Evolutionary conservation across 2,888 invertebrate genomes (phyloP).

Genomic region (Oligia latruncula): DNA sequence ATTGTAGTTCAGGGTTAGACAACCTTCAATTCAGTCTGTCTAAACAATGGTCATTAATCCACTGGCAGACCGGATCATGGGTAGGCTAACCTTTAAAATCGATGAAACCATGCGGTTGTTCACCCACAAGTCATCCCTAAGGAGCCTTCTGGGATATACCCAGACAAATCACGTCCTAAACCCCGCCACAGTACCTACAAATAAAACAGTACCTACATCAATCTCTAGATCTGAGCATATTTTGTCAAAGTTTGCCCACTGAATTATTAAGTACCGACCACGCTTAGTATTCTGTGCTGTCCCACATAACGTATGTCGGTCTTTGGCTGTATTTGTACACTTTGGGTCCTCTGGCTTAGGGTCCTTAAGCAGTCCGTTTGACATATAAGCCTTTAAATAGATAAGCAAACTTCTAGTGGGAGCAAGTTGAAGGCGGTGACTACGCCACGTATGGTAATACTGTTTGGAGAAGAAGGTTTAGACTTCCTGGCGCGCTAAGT

Average conservation of each 20-base stretch:
- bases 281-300: conserved; percentile 49
- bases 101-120: background rate
- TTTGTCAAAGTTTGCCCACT: conserved; percentile 50
- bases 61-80: no score
- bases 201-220: conserved; percentile 34
- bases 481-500: conserved; percentile 23
- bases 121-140: background rate
- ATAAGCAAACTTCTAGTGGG: conserved; percentile 49
- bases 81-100: background rate
- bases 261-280: conserved; percentile 55
- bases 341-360: conserved; percentile 35
- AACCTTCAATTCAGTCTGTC: background rate
- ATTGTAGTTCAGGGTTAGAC: background rate
- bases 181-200: conserved; percentile 21
- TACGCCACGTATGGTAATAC: conserved; percentile 38
- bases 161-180: conserved; percentile 18
- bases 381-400: conserved; percentile 54
- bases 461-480: conserved; percentile 11
- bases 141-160: background rate
- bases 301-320: conserved; percentile 55
- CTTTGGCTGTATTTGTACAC: conserved; percentile 41
- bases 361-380: conserved; percentile 59
- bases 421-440: conserved; percentile 16
- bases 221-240: conserved; percentile 45
- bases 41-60: background rate